A percentile compares a stretch with the other conserved stretches of the same genome.
Evolutionary conservation across 2,888 invertebrate genomes (phyloP).

Genomic region (Blastobasis lacticolella): DNA sequence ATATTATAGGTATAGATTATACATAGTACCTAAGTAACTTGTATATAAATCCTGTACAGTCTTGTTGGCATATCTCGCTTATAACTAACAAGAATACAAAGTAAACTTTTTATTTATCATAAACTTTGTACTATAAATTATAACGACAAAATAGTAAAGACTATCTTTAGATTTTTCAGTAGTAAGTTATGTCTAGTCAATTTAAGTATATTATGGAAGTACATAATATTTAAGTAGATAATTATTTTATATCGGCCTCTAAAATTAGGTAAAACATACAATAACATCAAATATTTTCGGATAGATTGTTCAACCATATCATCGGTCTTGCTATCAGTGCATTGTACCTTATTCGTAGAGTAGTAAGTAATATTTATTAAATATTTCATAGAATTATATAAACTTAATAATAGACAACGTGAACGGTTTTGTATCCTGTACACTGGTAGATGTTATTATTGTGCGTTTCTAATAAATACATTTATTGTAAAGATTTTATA

Average conservation of each 20-base stretch:
- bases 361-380: slow-evolving; percentile 1
- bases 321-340: slow-evolving; percentile 27
- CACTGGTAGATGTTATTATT: slow-evolving; percentile 8
- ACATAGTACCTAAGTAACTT: slow-evolving; percentile 28
- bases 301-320: slow-evolving; percentile 49
- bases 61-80: slow-evolving; percentile 43
- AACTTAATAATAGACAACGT: slow-evolving; percentile 6
- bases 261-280: slow-evolving; percentile 33
- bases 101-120: slow-evolving; percentile 25
- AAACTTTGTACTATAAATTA: slow-evolving; percentile 19
- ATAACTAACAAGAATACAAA: slow-evolving; percentile 35
- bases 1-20: slow-evolving; percentile 8
- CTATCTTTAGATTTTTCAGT: slow-evolving; percentile 12
- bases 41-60: slow-evolving; percentile 62
- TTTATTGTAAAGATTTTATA: neutral
- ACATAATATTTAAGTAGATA: slow-evolving; percentile 9
- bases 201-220: slow-evolving; percentile 5
- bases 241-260: slow-evolving; percentile 40
- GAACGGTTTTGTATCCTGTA: slow-evolving; percentile 36
- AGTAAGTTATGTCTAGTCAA: slow-evolving; percentile 4
- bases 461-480: neutral
- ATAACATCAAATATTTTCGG: slow-evolving; percentile 56
- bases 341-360: slow-evolving; percentile 18
- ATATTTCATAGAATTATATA: slow-evolving; percentile 9
- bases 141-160: slow-evolving; percentile 8